phyloP scores from a whole-genome alignment of 1,140 invertebrate genomes.

The Calycopis cecrops region DNA sequence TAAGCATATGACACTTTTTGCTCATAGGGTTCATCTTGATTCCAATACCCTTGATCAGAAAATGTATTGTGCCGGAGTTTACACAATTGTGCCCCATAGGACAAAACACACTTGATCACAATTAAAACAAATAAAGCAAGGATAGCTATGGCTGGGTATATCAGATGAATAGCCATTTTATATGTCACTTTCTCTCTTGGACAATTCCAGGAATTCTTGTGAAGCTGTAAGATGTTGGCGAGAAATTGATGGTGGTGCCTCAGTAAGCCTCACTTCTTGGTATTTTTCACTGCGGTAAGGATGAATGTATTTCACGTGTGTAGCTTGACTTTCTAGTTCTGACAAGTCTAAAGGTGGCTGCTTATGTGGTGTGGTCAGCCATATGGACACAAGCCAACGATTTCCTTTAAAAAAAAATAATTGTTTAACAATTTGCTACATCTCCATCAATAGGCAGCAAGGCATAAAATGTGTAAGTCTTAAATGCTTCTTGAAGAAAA shows the following conservation, averaged over 20 bases:
- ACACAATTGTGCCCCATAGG: conserved; percentile 81
- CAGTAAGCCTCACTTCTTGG: conserved; percentile 42
- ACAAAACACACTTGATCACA: conserved; percentile 84
- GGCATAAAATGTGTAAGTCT: too few species aligned
- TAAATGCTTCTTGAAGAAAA: too few species aligned
- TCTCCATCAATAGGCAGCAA: too few species aligned
- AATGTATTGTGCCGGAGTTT: conserved; percentile 80
- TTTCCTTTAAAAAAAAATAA: conserved; percentile 76
- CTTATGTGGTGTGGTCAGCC: conserved; percentile 87
- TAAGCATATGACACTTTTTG: conserved; percentile 64
- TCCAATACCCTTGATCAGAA: conserved; percentile 51
- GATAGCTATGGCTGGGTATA: conserved; percentile 83
- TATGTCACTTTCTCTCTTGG: conserved; percentile 88
- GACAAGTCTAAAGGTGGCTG: conserved; percentile 88
- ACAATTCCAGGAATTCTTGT: conserved; percentile 83
- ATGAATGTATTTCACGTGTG: conserved; percentile 40
- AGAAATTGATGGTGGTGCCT: conserved; percentile 48
- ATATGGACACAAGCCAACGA: conserved; percentile 88
- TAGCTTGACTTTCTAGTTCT: conserved; percentile 78
- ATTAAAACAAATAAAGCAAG: conserved; percentile 83
- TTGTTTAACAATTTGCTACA: too few species aligned
- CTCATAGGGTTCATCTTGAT: conserved; percentile 57
- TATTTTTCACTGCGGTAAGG: conserved; percentile 47
- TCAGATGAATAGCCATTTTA: conserved; percentile 83
- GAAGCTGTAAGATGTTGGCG: conserved; percentile 55